Base-by-base conservation (phyloP, 2,113 vertebrate genomes). In the Tyrannus savana region DNA sequence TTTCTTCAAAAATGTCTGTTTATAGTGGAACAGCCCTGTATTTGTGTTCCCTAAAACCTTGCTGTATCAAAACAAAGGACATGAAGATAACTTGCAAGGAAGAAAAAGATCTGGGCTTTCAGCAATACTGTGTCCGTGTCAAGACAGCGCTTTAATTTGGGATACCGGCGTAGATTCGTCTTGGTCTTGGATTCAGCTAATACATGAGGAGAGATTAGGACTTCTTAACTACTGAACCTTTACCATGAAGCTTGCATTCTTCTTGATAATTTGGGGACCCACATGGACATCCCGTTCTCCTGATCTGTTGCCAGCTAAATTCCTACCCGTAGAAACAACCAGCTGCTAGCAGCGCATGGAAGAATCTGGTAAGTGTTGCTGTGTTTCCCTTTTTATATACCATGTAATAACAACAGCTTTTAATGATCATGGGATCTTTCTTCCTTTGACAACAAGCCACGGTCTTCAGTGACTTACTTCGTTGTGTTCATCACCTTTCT, bases 311-410 rank as follows among this genome's bases (percentile, higher is more conserved):
- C 53, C 44, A 60, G 44, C 47, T 73, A 46, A 78, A 72, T 62
- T 84, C 68, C 80, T 68, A 47, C 56, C 49, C 87, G 24, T 88
- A 44, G 74, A 86, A 87, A 53, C 19, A 87, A 23, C 35, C 47
- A 66, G 31, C 59, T 90, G 41, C 68, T 73, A 41, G 37, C 89
- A 87, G 44, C 56, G 16, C 8, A 28, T 18, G 12, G 78, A 80
- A 18, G 41, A 66, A 77, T 85, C 49, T 89, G 90, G 96, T 96
- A 87, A 94, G 94, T 82, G 42, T 87, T 90, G 31, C 28, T 64
- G 2, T 64, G 25, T 85, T 93, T 87, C 64, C 46, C 22, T 73
- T 83, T 44, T 64, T 66, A 71, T 56, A 14, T 74, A 33, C 9
- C 4, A 5, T 49, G 10, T 78, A 58, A 31, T 71, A 74, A 62